Conservation (phyloP, 2,797 vertebrate species). For the Anguilla megastoma region DNA sequence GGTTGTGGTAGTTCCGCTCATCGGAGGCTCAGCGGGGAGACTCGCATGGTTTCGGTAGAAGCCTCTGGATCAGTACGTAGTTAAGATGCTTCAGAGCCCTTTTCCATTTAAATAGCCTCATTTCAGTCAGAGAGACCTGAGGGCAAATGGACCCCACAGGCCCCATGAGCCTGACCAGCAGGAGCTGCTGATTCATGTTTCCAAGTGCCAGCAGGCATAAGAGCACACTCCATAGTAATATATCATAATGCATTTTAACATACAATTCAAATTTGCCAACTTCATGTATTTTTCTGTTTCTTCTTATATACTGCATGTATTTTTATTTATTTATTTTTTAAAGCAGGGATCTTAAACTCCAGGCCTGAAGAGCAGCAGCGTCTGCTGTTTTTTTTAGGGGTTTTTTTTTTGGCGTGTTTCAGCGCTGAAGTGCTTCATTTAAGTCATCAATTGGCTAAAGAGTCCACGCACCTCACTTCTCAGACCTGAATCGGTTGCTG, state of each 20-base stretch:
- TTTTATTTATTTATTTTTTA: neutral
- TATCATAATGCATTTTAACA: neutral
- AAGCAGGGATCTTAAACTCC: neutral
- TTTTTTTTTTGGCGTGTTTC: neutral
- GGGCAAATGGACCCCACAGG: neutral
- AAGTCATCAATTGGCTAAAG: neutral
- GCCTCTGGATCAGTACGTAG: neutral
- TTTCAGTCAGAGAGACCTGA: neutral
- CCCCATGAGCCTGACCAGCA: neutral
- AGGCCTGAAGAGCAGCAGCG: neutral
- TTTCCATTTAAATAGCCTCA: slow-evolving; percentile 4
- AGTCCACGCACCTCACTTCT: neutral
- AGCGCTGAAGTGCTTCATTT: neutral
- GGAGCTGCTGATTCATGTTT: slow-evolving; percentile 5
- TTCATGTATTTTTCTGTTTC: neutral
- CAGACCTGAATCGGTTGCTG: neutral
- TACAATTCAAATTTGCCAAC: neutral
- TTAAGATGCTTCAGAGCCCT: neutral
- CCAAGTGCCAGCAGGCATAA: neutral
- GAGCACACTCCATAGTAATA: neutral
- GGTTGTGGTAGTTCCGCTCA: neutral
- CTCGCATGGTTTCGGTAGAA: neutral
- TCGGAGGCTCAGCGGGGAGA: neutral
- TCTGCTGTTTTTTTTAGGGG: neutral
- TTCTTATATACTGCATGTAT: neutral